A percentile compares a stretch with the other conserved stretches of the same genome.
phyloP scores from a whole-genome alignment of 2,113 vertebrate species.

The Chroicocephalus ridibundus region DNA sequence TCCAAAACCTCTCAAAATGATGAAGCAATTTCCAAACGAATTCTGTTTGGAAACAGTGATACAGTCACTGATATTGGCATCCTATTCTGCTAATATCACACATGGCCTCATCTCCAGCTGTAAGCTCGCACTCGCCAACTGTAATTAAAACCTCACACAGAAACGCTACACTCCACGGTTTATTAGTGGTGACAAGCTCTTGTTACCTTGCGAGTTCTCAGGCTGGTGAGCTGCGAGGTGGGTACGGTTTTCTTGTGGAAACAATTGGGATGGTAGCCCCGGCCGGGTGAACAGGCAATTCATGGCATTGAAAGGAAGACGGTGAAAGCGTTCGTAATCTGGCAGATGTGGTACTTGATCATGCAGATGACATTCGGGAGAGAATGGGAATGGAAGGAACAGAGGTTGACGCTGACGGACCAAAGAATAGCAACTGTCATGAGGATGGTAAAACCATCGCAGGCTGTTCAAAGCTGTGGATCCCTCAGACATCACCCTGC shows the following conservation, averaged over 20 bases:
- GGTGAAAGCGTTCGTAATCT: not conserved
- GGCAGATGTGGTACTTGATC: not conserved
- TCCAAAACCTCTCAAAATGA: not conserved
- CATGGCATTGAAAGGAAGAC: not conserved
- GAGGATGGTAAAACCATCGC: not conserved
- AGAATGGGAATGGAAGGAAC: not conserved
- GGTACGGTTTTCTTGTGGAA: not conserved
- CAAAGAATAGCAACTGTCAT: not conserved
- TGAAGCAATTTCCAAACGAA: not conserved
- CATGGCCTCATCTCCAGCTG: not conserved
- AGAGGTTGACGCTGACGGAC: not conserved
- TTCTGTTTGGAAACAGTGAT: not conserved
- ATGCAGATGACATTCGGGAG: not conserved
- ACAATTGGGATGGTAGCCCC: fast-evolving
- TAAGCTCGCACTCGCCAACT: not conserved
- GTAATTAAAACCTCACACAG: not conserved
- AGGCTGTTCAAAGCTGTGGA: not conserved
- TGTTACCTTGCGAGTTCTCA: not conserved
- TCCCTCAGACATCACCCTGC: not conserved
- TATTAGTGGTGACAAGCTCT: not conserved
- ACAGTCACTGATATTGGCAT: not conserved
- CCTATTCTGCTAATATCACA: not conserved
- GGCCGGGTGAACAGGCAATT: fast-evolving
- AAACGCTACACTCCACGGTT: not conserved
- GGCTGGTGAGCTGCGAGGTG: not conserved